Conservation (phyloP, 2,797 vertebrate species). For the Lateolabrax maculatus region DNA sequence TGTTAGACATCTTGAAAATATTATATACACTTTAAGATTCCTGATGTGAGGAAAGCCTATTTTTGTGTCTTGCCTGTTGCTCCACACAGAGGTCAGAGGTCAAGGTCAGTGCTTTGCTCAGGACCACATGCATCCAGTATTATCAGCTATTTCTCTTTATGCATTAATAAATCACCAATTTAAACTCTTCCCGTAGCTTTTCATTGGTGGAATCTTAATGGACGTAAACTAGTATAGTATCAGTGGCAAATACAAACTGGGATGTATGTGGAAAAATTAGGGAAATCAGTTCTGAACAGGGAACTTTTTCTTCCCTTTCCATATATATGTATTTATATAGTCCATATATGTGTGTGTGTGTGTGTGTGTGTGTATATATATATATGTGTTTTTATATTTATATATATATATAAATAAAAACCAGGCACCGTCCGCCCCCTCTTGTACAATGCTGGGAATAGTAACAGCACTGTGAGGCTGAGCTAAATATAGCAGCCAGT, state of each 20-base stretch:
- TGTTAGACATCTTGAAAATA: not conserved
- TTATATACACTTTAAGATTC: not conserved
- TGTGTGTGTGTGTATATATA: too few species aligned
- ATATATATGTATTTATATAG: too few species aligned
- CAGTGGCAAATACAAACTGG: constrained; percentile 34
- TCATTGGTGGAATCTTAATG: constrained; percentile 37
- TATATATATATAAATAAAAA: too few species aligned
- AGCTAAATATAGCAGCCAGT: constrained; percentile 89
- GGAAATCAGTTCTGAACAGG: constrained; percentile 68
- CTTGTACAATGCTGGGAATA: constrained; percentile 88
- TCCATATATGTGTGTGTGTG: too few species aligned
- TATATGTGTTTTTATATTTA: too few species aligned
- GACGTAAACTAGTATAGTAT: constrained; percentile 12
- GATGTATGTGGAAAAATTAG: constrained; percentile 44
- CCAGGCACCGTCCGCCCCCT: constrained; percentile 77
- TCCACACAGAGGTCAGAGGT: constrained; percentile 26
- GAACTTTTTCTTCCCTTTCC: constrained; percentile 70
- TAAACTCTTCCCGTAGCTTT: not conserved
- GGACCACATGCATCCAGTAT: not conserved
- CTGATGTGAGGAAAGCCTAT: not conserved
- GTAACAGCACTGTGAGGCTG: constrained; percentile 86
- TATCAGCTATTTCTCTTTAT: not conserved
- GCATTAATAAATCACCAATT: not conserved
- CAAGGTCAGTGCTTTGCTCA: not conserved
- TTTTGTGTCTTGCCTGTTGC: not conserved